Evolutionary conservation across 2,888 invertebrate species (phyloP), one percentile per base, ranked within the genome.

Genomic region (Xestia c-nigrum): DNA sequence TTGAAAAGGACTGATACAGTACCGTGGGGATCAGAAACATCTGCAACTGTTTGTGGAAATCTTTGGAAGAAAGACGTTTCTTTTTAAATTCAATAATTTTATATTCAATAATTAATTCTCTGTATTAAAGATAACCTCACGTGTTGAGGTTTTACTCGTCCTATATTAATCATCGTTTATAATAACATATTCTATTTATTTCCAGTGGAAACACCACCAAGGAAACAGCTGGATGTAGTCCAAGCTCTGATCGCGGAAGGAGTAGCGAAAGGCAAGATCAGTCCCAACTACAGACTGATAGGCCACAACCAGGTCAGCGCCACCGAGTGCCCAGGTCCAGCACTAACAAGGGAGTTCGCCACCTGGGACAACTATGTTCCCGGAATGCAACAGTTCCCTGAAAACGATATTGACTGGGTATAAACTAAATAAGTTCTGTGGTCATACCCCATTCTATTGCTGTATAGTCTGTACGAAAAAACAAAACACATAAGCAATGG

Each of bases 241-340:
- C 95, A 97, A 72, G 93, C 95, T 9, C 93, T 98, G 21, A 98
- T 98, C 69, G 91, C 93, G 0, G 95, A 94, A 50, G 98, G 98
- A 6, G 93, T 98, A 0, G 43, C 64, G 16, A 64, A 43, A 21
- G 97, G 97, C 1, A 95, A 95, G 85, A 97, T 98, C 67, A 92
- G 94, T 16, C 89, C 95, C 0, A 91, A 97, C 83, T 98, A 98
- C 90, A 97, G 97, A 74, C 93, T 98, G 55, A 94, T 98, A 24
- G 98, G 98, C 0, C 98, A 98, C 92, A 93, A 87, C 4, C 96
- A 96, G 80, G 90, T 91, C 3, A 91, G 89, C 91, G 31, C 87
- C 0, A 98, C 98, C 0, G 97, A 97, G 85, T 98, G 98, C 84
- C 98, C 98, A 0, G 98, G 98, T 0, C 95, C 94, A 5, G 94